Base-by-base conservation (phyloP, 1,140 invertebrate genomes). In the Macrotrachela quadricornifera region DNA sequence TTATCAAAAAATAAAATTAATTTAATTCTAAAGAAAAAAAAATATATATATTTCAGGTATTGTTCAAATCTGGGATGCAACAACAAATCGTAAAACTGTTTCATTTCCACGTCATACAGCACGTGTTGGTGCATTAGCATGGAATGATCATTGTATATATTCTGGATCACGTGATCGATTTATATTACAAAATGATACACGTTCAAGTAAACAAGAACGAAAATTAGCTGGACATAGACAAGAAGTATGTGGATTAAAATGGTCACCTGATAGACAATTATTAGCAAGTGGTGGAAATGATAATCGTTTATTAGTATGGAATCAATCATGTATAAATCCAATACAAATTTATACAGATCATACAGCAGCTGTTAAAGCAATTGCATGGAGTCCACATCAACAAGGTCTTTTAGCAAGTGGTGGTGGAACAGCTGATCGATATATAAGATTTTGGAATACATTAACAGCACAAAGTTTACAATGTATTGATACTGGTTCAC, bases 301-400 rank as follows among this genome's bases (percentile, higher is more conserved):
- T 69, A 99, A 99, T 72, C 81, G 90, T 58, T 72, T 99, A 8
- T 87, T 91, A 68, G 88, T 99, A 1, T 99, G 94, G 94, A 94
- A 91, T 67, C 21, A 6, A 57, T 58, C n/a, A 54, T n/a, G 57
- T 58, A 47, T 52, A 1, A 51, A 48, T 46, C 69, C 69, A 10
- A 59, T 71, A 41, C 90, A 97, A 68, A 92, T 85, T 0, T 97
- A 97, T 67, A 87, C 85, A 0, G 86, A 96, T 60, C 94, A 99
- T 72, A 74, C 90, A 61, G 94, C 94, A 0, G 94, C 94, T 0
- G 94, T 99, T 0, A 70, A 70, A 53, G 94, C 94, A 0, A 95
- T 99, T 60, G 91, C 94, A 6, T 99, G 94, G 94, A 96, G 90
- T 6, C 91, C 91, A 0, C 92, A 97, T 73, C 91, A 97, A 70